Base-by-base conservation (phyloP, 1,140 invertebrate genomes). In the Melipona quadrifasciata region DNA sequence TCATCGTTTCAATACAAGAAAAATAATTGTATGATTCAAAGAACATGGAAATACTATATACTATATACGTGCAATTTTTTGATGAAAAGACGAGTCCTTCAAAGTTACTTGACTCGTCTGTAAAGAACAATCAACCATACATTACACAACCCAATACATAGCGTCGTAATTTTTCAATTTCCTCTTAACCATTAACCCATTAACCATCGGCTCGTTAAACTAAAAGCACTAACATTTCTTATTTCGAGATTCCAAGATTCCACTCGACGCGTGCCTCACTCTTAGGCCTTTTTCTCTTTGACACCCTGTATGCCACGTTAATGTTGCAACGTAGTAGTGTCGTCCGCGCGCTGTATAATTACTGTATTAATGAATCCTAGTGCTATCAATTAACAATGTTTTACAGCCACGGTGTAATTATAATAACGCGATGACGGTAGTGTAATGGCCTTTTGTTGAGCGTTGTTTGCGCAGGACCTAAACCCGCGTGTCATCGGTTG, bases 331-430 rank as follows among this genome's bases (percentile, higher is more conserved):
- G 10, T 67, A 19, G 10, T 67, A 19, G 21, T 34, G 4, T 19
- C 8, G 65, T 67, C 19, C 31, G 27, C 39, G 14, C 21, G 47
- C 21, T 17, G 12, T 17, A 47, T 88, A 87, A 81, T 80, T 84
- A 86, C 79, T 89, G 88, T 88, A 87, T 87, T 87, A 70, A 70
- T 80, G 86, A 61, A 47, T 61, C 70, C 27, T 19, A 21, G 67
- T 24, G 21, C 31, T 70, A 70, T 70, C 67, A 70, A 70, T 70
- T 70, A 70, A 70, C 67, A 39, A 70, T 70, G 67, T 70, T 70
- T 70, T 70, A 70, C 11, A 24, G 12, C 34, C 34, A 17, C 8
- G 14, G 34, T 21, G 12, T 70, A 70, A 70, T 70, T 39, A 70
- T 70, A 34, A 70, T 39, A 70, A 34, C 67, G 67, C 34, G 4